Conservation (phyloP, 2,888 invertebrate species). For the Thysanoteuthis rhombus region DNA sequence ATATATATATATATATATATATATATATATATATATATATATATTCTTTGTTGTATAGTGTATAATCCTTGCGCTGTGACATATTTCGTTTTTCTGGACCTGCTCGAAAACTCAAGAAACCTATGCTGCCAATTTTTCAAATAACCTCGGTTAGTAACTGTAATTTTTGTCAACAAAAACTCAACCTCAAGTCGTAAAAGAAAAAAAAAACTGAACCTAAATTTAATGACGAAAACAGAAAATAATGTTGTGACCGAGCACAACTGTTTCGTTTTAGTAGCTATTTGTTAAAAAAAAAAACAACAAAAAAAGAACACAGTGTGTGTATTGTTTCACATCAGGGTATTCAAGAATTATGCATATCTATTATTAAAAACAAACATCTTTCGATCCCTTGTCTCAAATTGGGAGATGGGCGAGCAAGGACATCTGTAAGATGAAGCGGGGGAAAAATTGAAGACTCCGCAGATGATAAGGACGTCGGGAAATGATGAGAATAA, state of each 20-base stretch:
- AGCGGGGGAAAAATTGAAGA: neutral
- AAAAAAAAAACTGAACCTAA: no score
- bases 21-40: no score
- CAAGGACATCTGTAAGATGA: neutral
- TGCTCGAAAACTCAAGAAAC: no score
- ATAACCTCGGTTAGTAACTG: no score
- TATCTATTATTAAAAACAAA: neutral
- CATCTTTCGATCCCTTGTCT: neutral
- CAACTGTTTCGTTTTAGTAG: neutral
- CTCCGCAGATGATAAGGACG: neutral
- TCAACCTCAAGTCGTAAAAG: no score
- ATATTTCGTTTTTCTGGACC: no score
- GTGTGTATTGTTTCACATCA: neutral
- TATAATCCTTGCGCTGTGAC: no score
- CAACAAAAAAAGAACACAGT: neutral
- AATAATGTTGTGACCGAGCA: neutral
- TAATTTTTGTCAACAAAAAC: neutral
- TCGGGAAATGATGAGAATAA: neutral
- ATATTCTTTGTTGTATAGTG: no score
- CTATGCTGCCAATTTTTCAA: no score
- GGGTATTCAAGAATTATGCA: neutral
- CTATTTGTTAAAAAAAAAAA: neutral
- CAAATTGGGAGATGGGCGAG: neutral
- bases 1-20: no score
- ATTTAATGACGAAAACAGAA: no score